Percentiles rank a stretch among this genome's conserved stretches.
These are phyloP conservation scores for Otolemur garnettii DNA, from an alignment of 2,113 vertebrate genomes.

Conservation along the genomic window DNA sequence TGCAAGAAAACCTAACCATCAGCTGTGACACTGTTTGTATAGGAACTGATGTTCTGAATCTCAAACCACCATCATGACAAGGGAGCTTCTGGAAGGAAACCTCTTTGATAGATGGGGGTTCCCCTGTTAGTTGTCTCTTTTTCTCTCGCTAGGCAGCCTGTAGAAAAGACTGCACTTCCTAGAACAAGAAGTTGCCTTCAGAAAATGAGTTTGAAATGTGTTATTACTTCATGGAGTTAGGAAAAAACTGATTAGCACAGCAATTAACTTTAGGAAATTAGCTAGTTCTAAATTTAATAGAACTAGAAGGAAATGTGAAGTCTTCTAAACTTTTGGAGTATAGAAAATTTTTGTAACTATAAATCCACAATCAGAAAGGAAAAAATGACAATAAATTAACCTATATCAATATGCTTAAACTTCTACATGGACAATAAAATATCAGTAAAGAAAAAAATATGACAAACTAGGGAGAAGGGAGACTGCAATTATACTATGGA, in stretches of 20 bases:
- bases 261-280: conserved; percentile 40
- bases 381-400: neutral
- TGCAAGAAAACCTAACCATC: neutral
- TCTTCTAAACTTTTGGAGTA: neutral
- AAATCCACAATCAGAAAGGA: neutral
- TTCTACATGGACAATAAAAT: conserved; percentile 35
- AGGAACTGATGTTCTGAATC: neutral
- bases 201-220: conserved; percentile 8
- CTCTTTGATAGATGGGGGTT: neutral
- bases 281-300: conserved; percentile 33
- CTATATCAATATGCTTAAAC: conserved; percentile 35
- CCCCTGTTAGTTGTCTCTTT: neutral
- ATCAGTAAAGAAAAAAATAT: neutral
- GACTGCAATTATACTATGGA: neutral
- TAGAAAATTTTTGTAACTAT: conserved; percentile 11
- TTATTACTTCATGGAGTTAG: neutral
- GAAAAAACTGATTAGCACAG: conserved; percentile 41
- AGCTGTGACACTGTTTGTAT: neutral
- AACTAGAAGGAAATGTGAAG: neutral
- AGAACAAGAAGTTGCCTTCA: conserved; percentile 2
- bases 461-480: neutral
- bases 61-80: neutral
- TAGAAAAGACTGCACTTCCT: neutral
- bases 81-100: neutral
- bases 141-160: neutral